A percentile compares a stretch with the other conserved stretches of the same genome.
These are phyloP conservation scores for Pseudomyrmex concolor DNA, from an alignment of 1,140 invertebrate genomes.

Conservation along the genomic window DNA sequence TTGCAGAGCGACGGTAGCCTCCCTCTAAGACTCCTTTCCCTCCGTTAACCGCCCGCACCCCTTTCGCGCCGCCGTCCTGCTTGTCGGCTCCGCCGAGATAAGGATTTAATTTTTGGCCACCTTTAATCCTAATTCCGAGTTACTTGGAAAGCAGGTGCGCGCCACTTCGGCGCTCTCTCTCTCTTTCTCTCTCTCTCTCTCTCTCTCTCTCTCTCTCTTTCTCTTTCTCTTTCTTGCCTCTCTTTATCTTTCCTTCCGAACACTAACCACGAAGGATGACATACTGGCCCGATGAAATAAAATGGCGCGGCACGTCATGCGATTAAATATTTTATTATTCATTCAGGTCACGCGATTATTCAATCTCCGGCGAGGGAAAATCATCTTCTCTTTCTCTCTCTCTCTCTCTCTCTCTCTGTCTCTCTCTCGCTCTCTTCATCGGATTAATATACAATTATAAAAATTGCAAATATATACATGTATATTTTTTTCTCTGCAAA, in stretches of 20 bases:
- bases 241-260: background rate
- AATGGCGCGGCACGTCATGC: background rate
- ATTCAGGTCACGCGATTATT: constrained; percentile 25
- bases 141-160: constrained; percentile 66
- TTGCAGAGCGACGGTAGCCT: constrained; percentile 45
- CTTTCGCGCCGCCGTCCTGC: constrained; percentile 71
- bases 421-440: too few relatives aligned
- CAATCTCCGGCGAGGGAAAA: background rate
- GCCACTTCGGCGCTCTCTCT: constrained; percentile 17
- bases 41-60: constrained; percentile 65
- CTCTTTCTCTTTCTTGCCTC: background rate
- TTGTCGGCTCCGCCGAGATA: constrained; percentile 77
- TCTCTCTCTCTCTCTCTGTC: background rate
- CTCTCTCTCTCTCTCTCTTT: background rate
- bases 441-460: too few relatives aligned
- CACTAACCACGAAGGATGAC: constrained; percentile 52
- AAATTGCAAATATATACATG: too few relatives aligned
- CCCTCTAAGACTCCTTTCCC: constrained; percentile 67
- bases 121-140: constrained; percentile 82
- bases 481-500: background rate
- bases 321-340: constrained; percentile 26
- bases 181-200: background rate
- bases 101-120: constrained; percentile 84
- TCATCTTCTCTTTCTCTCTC: background rate
- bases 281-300: constrained; percentile 44